These are phyloP conservation scores for Thunnus maccoyii DNA, from an alignment of 2,113 vertebrate species.

Conservation along the genomic window DNA sequence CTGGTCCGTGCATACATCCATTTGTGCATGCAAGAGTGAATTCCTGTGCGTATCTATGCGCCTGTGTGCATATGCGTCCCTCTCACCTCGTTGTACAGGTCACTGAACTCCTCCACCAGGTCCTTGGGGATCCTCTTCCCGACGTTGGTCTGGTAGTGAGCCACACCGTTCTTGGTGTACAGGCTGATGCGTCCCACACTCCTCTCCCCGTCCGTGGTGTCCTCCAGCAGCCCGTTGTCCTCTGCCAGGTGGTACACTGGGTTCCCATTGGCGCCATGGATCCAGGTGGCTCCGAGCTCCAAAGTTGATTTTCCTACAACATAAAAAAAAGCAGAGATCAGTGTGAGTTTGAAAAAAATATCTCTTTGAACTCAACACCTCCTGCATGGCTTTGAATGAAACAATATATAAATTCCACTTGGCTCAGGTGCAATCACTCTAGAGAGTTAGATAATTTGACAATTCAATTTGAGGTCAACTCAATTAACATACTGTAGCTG, in stretches of 20 bases:
- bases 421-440: not conserved
- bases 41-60: not conserved
- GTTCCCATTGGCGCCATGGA: conserved; percentile 98
- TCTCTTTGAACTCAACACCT: not conserved
- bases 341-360: not conserved
- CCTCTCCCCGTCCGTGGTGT: conserved; percentile 94
- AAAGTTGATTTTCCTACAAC: conserved; percentile 91
- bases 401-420: not conserved
- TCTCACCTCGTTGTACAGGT: conserved; percentile 98
- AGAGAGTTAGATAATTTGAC: conserved; percentile 10
- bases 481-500: conserved; percentile 16
- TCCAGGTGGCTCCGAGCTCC: conserved; percentile 99
- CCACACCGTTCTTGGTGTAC: conserved; percentile 97
- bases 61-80: not conserved
- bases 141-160: conserved; percentile 95
- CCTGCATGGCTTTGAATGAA: not conserved
- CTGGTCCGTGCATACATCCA: not conserved
- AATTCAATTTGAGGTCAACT: conserved; percentile 28
- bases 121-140: conserved; percentile 97
- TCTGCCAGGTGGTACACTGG: conserved; percentile 99
- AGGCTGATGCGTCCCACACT: conserved; percentile 97
- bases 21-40: not conserved
- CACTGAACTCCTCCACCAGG: conserved; percentile 99
- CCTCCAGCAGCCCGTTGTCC: conserved; percentile 95
- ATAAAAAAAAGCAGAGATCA: not conserved